phyloP scores from a whole-genome alignment of 2,888 invertebrate genomes.

The Drosophila siamana region DNA sequence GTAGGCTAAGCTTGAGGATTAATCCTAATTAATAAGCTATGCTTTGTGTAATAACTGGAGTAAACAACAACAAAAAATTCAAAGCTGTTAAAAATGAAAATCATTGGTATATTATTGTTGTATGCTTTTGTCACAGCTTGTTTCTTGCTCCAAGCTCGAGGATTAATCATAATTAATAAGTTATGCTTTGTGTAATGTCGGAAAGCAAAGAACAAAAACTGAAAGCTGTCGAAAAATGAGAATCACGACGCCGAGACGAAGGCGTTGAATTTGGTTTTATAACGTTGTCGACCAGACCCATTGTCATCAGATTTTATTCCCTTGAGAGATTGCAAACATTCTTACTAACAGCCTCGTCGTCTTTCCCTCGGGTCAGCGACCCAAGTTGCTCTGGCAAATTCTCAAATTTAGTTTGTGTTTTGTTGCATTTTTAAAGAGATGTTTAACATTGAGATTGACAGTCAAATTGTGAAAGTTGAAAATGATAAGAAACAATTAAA shows the following conservation, averaged over 20 bases:
- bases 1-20: not conserved
- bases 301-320: conserved; percentile 39
- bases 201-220: not conserved
- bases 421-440: conserved; percentile 29
- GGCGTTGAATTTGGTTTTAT: conserved; percentile 2
- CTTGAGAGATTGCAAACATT: conserved; percentile 28
- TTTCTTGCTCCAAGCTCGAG: not conserved
- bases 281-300: conserved; percentile 22
- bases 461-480: conserved; percentile 5
- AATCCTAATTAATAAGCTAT: conserved; percentile 15
- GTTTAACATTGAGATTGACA: conserved; percentile 26
- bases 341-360: conserved; percentile 13
- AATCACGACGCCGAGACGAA: not conserved
- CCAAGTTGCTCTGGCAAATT: conserved; percentile 22
- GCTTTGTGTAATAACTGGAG: not conserved
- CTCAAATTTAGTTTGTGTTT: conserved; percentile 33
- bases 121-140: not conserved
- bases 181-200: not conserved
- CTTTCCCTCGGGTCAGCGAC: conserved; percentile 35
- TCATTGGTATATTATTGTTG: conserved; percentile 1
- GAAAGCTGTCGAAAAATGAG: not conserved
- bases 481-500: not conserved
- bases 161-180: conserved; percentile 18
- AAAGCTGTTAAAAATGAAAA: conserved; percentile 1
- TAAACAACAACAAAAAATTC: not conserved